phyloP scores from a whole-genome alignment of 2,797 vertebrate genomes.

The Spinibarbus caldwelli region DNA sequence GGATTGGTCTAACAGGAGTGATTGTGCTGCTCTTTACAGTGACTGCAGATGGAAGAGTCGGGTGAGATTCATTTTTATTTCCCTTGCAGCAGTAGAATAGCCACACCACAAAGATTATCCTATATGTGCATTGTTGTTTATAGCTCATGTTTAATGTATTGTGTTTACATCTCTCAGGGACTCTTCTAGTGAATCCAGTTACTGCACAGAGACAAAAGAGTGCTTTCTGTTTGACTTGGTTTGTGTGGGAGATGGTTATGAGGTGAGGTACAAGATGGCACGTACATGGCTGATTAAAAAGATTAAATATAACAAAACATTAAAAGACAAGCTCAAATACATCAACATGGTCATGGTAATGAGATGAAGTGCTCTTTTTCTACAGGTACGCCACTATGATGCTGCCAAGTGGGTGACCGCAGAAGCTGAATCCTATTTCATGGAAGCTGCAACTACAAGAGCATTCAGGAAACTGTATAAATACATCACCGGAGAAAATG shows the following conservation, averaged over 20 bases:
- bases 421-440: conserved; percentile 39
- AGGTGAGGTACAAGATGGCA: conserved; percentile 67
- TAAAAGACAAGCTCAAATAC: neutral
- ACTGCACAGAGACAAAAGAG: conserved; percentile 72
- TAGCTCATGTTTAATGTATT: neutral
- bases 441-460: conserved; percentile 58
- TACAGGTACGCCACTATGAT: conserved; percentile 75
- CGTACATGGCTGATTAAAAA: neutral
- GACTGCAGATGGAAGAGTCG: conserved; percentile 72
- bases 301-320: too few relatives aligned
- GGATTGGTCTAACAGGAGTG: conserved; percentile 70
- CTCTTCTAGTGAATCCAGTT: conserved; percentile 57
- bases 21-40: conserved; percentile 68
- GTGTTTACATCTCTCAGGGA: conserved; percentile 62
- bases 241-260: conserved; percentile 65
- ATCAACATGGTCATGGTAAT: neutral
- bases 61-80: conserved; percentile 64
- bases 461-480: conserved; percentile 71
- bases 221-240: conserved; percentile 71
- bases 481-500: conserved; percentile 75
- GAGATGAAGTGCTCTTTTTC: conserved; percentile 1
- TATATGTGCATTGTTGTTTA: neutral
- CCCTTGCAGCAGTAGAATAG: neutral
- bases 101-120: neutral
- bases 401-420: conserved; percentile 74